These are phyloP conservation scores for Nemopilema nomurai DNA, from an alignment of 30 jellyfish, hydroid and myxozoan genomes.

Conservation along the genomic window DNA sequence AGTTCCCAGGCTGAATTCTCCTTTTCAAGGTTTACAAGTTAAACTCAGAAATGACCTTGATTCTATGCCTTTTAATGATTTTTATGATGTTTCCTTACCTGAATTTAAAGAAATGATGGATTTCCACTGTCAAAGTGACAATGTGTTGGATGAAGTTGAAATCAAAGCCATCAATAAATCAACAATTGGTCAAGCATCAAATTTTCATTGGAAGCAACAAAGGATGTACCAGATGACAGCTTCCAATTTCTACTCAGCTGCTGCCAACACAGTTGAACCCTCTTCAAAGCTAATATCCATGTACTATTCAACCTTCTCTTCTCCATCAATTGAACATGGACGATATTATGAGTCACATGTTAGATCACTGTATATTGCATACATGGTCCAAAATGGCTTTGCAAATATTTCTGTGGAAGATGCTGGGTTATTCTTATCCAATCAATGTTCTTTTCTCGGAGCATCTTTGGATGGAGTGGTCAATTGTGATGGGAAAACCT, in stretches of 20 bases:
- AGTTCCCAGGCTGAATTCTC: slow-evolving; percentile 3
- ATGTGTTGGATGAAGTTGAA: not conserved
- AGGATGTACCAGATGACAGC: not conserved
- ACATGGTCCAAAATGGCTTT: not conserved
- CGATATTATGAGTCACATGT: not conserved
- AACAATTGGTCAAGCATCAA: not conserved
- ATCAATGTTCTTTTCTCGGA: slow-evolving; percentile 12
- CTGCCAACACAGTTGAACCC: slow-evolving; percentile 53
- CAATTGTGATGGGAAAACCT: slow-evolving; percentile 1
- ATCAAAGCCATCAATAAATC: not conserved
- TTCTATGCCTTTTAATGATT: not conserved
- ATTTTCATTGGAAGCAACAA: not conserved
- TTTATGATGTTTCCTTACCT: not conserved
- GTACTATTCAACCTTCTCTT: not conserved
- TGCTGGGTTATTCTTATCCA: not conserved
- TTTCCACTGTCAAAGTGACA: not conserved
- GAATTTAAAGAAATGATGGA: not conserved
- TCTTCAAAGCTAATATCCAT: slow-evolving; percentile 17
- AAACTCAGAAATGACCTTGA: not conserved
- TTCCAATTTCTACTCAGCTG: slow-evolving; percentile 33
- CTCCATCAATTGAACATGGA: not conserved
- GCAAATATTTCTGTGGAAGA: not conserved
- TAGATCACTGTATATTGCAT: not conserved
- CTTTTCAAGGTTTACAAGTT: slow-evolving; percentile 5
- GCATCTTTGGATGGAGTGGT: slow-evolving; percentile 7